phyloP scores from a whole-genome alignment of 1,140 invertebrate genomes.

The Vanessa tameamea region DNA sequence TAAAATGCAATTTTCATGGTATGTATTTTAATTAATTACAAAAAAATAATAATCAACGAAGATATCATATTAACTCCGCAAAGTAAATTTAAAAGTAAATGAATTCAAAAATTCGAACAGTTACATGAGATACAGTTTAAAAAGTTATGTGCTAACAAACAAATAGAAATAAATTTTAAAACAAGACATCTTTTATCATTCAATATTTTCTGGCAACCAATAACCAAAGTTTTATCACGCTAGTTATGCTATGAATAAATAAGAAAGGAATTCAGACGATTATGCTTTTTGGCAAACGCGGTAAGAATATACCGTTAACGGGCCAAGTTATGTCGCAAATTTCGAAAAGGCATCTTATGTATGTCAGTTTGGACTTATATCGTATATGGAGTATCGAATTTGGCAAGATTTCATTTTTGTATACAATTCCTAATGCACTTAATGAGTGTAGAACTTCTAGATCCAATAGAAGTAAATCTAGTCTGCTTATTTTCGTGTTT shows the following conservation, averaged over 20 bases:
- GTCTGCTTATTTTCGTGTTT: neutral
- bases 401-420: constrained; percentile 36
- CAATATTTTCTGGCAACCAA: constrained; percentile 16
- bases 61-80: too few relatives aligned
- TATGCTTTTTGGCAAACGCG: constrained; percentile 29
- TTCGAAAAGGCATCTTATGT: constrained; percentile 31
- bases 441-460: constrained; percentile 26
- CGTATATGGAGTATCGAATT: constrained; percentile 19
- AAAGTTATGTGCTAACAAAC: neutral
- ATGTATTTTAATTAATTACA: too few relatives aligned
- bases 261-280: constrained; percentile 23
- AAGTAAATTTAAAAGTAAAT: too few relatives aligned
- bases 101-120: too few relatives aligned
- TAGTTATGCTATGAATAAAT: constrained; percentile 21
- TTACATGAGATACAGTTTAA: too few relatives aligned
- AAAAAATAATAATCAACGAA: too few relatives aligned
- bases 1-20: too few relatives aligned
- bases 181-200: constrained; percentile 9
- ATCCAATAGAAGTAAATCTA: constrained; percentile 1
- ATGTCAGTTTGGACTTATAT: constrained; percentile 23
- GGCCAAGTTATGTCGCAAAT: constrained; percentile 32
- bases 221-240: constrained; percentile 22
- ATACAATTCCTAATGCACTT: constrained; percentile 28
- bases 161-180: constrained; percentile 2
- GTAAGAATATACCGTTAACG: constrained; percentile 32